These are phyloP conservation scores for Casuarius casuarius DNA, from an alignment of 2,113 vertebrate genomes.

Conservation along the genomic window DNA sequence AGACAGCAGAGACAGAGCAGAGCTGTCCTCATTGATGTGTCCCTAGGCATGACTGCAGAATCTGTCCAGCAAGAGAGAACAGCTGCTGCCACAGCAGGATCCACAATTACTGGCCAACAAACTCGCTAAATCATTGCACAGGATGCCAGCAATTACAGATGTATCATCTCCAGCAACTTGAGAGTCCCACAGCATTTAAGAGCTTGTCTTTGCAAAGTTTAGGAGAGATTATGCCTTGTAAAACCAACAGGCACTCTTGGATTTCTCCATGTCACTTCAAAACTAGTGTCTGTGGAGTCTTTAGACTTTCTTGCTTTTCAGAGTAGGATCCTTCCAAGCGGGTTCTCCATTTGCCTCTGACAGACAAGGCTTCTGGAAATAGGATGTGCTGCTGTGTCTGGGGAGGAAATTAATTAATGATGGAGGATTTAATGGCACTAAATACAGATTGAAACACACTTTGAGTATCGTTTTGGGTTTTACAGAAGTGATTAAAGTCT, in stretches of 20 bases:
- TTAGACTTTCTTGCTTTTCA: not conserved
- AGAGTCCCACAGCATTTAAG: not conserved
- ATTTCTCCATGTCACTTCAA: not conserved
- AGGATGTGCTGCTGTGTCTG: not conserved
- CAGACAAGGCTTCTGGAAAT: not conserved
- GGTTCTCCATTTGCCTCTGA: not conserved
- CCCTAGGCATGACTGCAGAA: not conserved
- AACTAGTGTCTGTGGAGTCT: not conserved
- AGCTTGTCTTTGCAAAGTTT: not conserved
- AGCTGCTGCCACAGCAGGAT: slow-evolving; percentile 1
- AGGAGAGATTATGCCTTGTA: not conserved
- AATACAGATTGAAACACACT: not conserved
- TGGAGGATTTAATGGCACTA: not conserved
- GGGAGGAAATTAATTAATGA: not conserved
- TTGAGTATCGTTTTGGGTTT: not conserved
- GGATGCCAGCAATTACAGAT: not conserved
- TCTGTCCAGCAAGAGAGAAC: not conserved
- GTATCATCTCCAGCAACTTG: not conserved
- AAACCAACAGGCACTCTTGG: not conserved
- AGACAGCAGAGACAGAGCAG: not conserved
- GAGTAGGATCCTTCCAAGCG: not conserved
- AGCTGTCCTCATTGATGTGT: not conserved
- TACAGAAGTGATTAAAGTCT: not conserved
- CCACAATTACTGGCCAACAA: not conserved
- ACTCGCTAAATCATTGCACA: not conserved